Base-by-base conservation (phyloP, 2,797 vertebrate genomes). In the Phataginus tricuspis region DNA sequence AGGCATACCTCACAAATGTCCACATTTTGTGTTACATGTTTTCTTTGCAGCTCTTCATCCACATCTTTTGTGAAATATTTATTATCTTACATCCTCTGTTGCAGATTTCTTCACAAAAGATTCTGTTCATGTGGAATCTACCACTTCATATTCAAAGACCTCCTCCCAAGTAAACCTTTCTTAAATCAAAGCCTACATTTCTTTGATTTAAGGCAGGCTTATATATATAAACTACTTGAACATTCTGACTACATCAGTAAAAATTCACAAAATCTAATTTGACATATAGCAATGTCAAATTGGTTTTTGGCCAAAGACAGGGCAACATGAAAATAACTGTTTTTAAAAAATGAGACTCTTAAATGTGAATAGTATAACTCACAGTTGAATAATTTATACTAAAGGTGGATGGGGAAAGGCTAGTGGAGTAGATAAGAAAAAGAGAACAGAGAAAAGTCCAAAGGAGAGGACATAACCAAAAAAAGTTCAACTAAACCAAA, bases 1-100 rank as follows among this genome's bases (percentile, higher is more conserved):
- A 97, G 86, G 83, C 92, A 68, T 95, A 87, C 59, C 86, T 97
- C 87, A 71, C 93, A 96, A 93, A 68, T 66, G 90, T 93, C 95
- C 96, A 94, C 16, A 82, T 91, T 95, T 89, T 94, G 39, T 72
- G 84, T 71, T 94, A 75, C 25, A 92, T 49, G 4, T 89, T 92
- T 96, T 87, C 77, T 82, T 92, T 91, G 49, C 82, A 88, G 71
- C 78, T 74, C 84, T 95, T 92, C 91, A 94, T 86, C 84, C 94
- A 93, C 57, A 75, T 29, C 74, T 90, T 94, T 75, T 75, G 55
- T 93, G 53, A 91, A 83, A 42, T 85, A 37, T 61, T 64, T 85
- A 86, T n/a, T 86, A 95, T 61, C 55, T 89, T 94, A 64, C 29
- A 57, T 86, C 83, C 25, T 77, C 74, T 90, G 66, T 78, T 75